Evolutionary conservation across 2,797 vertebrate species (phyloP), one percentile per base, ranked within the genome.

Genomic region (Pantherophis vulpinus): DNA sequence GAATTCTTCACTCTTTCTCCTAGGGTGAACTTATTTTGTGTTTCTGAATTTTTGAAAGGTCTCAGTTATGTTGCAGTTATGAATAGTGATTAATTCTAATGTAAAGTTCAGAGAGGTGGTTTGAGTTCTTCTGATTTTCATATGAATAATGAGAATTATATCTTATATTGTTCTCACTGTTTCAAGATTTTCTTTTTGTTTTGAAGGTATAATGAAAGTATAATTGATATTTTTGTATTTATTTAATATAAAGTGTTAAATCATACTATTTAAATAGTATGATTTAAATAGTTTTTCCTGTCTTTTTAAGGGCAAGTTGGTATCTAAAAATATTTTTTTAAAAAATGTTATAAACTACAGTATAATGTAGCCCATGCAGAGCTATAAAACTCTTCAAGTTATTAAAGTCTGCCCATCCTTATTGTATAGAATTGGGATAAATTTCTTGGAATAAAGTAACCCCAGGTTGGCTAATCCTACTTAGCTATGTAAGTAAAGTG

Each of bases 21-120:
- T 37, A 60, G 79, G 54, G 89, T 16, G 13, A 10, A 0, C 20
- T 59, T 3, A 6, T 8, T 91, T 91, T 83, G 74, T 8, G 25
- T 25, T 87, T 90, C 13, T 13, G 83, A 88, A 61, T 8, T 8
- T 8, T 2, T 94, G 90, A 95, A 96, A 79, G 0, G 0, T 25
- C 88, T 51, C 56, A 94, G 93, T 42, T 61, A 91, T 90, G 86
- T 63, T 61, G 83, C 86, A 94, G 93, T 89, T 37, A 51, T 92
- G 79, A 91, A 23, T 4, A 87, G 59, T 9, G 37, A 1, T 63
- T 93, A 92, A 61, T 25, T 60, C 29, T 88, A n/a, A 27, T 92
- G 51, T 90, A 47, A 94, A 94, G 89, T 37, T 11, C 2, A 0
- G 79, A 55, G 16, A 63, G 10, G 4, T 56, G 70, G 83, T 20